Conservation (phyloP, 2,888 invertebrate species). For the Helleia helle region DNA sequence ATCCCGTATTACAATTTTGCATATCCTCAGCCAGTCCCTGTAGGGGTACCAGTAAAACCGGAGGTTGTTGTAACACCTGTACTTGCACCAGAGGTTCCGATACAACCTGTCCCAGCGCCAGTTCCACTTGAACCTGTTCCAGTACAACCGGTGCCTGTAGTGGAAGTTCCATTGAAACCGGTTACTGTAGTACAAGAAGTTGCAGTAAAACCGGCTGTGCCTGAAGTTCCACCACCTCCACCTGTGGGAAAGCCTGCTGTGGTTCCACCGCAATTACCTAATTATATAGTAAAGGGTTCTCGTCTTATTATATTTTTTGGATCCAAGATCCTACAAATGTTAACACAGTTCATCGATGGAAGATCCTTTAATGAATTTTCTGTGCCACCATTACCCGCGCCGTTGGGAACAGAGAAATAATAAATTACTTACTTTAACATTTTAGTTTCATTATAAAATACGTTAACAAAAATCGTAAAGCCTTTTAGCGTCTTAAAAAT, state of each 20-base stretch:
- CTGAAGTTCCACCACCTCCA: slow-evolving; percentile 8
- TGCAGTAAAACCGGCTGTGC: background rate
- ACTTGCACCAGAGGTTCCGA: background rate
- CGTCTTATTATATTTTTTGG: slow-evolving; percentile 43
- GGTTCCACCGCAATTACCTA: slow-evolving; percentile 14
- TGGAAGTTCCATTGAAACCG: background rate
- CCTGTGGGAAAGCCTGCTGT: slow-evolving; percentile 15
- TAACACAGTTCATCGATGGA: slow-evolving; percentile 42
- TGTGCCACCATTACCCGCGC: slow-evolving; percentile 22
- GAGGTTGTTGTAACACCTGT: background rate
- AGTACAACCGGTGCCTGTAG: slow-evolving; percentile 2
- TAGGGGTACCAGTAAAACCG: background rate
- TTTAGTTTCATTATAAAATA: background rate
- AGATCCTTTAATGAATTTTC: slow-evolving; percentile 35
- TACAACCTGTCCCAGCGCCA: background rate
- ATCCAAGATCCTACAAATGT: slow-evolving; percentile 42
- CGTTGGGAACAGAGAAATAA: slow-evolving; percentile 1
- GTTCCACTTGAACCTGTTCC: background rate
- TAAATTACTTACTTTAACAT: background rate
- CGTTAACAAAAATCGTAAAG: background rate
- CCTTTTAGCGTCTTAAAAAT: background rate
- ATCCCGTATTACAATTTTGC: background rate
- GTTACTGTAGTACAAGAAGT: background rate
- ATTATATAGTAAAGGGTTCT: slow-evolving; percentile 31
- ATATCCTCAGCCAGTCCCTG: background rate